Conservation (phyloP, 1,140 invertebrate species). For the Cherax destructor region DNA sequence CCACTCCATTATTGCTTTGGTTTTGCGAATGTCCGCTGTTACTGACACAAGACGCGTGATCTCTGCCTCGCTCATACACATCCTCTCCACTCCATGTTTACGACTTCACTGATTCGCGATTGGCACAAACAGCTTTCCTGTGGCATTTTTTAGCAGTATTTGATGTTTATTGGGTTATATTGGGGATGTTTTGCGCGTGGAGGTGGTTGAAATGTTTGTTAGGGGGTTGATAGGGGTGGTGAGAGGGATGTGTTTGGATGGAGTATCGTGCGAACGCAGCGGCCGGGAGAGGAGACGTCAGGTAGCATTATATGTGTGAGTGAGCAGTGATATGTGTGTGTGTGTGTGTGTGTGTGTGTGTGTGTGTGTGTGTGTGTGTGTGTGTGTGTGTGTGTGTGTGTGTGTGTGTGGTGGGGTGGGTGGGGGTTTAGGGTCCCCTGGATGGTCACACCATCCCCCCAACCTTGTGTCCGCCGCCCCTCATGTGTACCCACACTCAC, state of each 20-base stretch:
- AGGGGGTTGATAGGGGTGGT: background rate
- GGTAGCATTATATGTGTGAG: slow-evolving; percentile 28
- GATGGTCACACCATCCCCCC: no score
- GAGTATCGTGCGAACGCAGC: slow-evolving; percentile 3
- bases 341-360: no score
- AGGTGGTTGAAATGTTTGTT: background rate
- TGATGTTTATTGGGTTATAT: no score
- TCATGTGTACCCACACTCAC: background rate
- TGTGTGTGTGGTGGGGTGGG: no score
- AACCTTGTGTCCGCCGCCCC: no score
- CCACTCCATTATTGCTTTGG: slow-evolving; percentile 48
- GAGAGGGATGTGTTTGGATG: background rate
- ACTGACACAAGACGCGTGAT: background rate
- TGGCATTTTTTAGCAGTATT: no score
- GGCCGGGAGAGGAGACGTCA: slow-evolving; percentile 33
- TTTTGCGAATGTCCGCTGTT: slow-evolving; percentile 17
- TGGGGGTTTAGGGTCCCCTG: no score
- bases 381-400: no score
- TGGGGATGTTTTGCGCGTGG: background rate
- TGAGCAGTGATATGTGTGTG: slow-evolving; percentile 19
- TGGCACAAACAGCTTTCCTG: no score
- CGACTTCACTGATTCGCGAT: no score
- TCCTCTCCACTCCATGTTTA: background rate
- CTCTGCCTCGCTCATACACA: background rate
- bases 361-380: no score